Percentiles rank a stretch among this genome's conserved stretches.
phyloP scores from a whole-genome alignment of 2,888 invertebrate species.

The Mythimna loreyi region DNA sequence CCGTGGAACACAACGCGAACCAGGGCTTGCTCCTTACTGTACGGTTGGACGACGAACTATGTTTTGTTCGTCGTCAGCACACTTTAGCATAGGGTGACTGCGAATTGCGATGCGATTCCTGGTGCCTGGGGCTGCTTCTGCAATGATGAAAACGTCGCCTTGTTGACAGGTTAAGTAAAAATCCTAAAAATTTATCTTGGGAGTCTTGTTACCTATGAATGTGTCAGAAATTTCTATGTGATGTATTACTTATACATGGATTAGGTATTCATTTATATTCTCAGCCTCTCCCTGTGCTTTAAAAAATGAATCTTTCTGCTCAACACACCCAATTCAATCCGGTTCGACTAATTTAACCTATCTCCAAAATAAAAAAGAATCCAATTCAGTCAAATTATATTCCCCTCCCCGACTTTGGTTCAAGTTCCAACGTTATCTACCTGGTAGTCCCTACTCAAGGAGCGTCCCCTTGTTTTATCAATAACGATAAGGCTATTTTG shows the following conservation, averaged over 20 bases:
- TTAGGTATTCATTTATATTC: too few relatives aligned
- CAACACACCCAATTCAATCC: neutral
- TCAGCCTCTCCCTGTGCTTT: too few relatives aligned
- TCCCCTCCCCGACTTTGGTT: conserved; percentile 8
- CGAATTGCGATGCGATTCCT: too few relatives aligned
- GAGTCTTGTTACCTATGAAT: neutral
- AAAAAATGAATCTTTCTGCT: neutral
- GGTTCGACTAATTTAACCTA: neutral
- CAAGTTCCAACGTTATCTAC: conserved; percentile 42
- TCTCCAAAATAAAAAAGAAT: conserved; percentile 2
- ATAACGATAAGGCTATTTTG: conserved; percentile 60
- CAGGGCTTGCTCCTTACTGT: too few relatives aligned
- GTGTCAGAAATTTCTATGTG: neutral
- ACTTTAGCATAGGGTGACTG: too few relatives aligned
- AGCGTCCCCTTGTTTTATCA: conserved; percentile 59
- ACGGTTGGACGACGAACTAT: too few relatives aligned
- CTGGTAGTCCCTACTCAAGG: conserved; percentile 51
- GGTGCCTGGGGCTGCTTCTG: too few relatives aligned
- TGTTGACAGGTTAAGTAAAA: too few relatives aligned
- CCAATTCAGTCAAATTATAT: conserved; percentile 43
- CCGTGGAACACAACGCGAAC: too few relatives aligned
- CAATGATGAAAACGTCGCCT: too few relatives aligned
- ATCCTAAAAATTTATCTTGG: neutral
- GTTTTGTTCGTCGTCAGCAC: too few relatives aligned
- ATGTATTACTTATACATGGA: too few relatives aligned